Conservation (phyloP, 2,113 vertebrate genomes). For the Crocuta crocuta region DNA sequence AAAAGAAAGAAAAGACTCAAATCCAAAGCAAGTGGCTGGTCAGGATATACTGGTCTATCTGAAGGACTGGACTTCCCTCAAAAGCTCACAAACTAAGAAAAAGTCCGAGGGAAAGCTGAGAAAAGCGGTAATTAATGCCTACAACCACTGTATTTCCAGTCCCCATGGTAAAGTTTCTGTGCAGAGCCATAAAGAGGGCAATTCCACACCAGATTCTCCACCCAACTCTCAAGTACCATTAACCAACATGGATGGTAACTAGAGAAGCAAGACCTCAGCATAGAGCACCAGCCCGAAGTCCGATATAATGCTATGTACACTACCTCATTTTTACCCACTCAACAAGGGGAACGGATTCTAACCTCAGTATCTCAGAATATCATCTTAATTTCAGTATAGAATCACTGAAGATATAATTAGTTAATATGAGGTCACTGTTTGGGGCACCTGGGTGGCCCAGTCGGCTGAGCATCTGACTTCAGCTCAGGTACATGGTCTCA, state of each 20-base stretch:
- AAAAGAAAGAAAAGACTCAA: background rate
- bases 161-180: background rate
- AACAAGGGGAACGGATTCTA: background rate
- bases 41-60: background rate
- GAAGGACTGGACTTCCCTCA: background rate
- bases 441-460: too few species aligned
- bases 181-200: background rate
- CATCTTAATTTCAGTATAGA: background rate
- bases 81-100: slow-evolving; percentile 16
- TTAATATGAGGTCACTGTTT: background rate
- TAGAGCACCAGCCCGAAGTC: background rate
- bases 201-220: background rate
- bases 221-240: background rate
- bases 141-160: background rate
- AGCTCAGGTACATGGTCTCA: too few species aligned
- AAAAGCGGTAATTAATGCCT: background rate
- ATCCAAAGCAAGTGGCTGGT: background rate
- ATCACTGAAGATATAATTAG: background rate
- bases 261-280: background rate
- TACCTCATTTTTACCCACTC: background rate
- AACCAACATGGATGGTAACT: background rate
- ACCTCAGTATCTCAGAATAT: background rate
- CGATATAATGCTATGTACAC: background rate
- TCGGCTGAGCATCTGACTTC: too few species aligned
- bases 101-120: background rate